Percentiles rank a stretch among this genome's conserved stretches.
phyloP scores from a whole-genome alignment of 1,140 invertebrate genomes.

The Drosophila prosaltans region DNA sequence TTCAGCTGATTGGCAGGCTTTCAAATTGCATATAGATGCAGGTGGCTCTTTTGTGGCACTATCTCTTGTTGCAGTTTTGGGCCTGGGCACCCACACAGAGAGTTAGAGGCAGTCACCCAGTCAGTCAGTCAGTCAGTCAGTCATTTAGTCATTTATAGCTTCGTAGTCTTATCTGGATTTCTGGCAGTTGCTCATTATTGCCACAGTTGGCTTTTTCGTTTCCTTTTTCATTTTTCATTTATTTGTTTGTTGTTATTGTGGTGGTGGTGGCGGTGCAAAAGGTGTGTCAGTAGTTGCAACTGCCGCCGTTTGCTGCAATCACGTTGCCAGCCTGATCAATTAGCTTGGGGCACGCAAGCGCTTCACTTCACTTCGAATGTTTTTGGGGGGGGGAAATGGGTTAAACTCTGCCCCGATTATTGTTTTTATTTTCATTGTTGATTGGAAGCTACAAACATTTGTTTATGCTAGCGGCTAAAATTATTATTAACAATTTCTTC shows the following conservation, averaged over 20 bases:
- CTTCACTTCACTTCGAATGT: conserved; percentile 26
- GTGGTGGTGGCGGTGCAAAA: conserved; percentile 28
- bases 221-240: conserved; percentile 27
- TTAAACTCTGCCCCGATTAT: conserved; percentile 37
- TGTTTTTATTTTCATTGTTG: conserved; percentile 74
- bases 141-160: background rate
- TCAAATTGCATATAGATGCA: conserved; percentile 64
- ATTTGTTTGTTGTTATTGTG: conserved; percentile 5
- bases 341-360: conserved; percentile 65
- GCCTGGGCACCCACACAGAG: conserved; percentile 53
- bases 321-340: conserved; percentile 72
- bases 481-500: conserved; percentile 60
- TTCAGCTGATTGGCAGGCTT: conserved; percentile 71
- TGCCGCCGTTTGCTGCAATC: conserved; percentile 55
- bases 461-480: conserved; percentile 22
- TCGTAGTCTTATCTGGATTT: conserved; percentile 15
- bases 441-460: conserved; percentile 42
- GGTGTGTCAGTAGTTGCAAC: conserved; percentile 75
- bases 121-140: conserved; percentile 2
- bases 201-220: conserved; percentile 28
- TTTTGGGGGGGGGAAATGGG: conserved; percentile 65
- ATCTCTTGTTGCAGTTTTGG: conserved; percentile 5
- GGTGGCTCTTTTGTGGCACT: conserved; percentile 51
- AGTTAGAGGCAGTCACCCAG: conserved; percentile 9
- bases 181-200: conserved; percentile 67